phyloP scores from a whole-genome alignment of 1,140 invertebrate species.

The Aphelenchoides besseyi region DNA sequence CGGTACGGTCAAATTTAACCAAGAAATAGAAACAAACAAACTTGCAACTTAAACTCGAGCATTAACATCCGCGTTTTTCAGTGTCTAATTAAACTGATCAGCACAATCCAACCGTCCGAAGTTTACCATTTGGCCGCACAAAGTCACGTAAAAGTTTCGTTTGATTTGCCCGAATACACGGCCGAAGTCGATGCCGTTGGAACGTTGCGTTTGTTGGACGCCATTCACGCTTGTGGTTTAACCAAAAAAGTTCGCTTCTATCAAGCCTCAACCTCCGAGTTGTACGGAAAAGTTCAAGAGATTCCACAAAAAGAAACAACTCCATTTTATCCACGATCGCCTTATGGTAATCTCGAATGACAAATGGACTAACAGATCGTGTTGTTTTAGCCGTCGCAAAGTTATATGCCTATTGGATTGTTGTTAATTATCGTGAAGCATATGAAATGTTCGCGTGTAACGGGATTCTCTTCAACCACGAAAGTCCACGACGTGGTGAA shows the following conservation, averaged over 20 bases:
- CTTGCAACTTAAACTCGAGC: too few species aligned
- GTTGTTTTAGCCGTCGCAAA: constrained; percentile 82
- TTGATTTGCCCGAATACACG: constrained; percentile 97
- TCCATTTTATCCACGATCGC: constrained; percentile 97
- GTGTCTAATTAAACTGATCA: constrained; percentile 91
- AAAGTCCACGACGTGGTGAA: constrained; percentile 88
- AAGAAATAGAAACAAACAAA: too few species aligned
- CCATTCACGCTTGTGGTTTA: constrained; percentile 84
- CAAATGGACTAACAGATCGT: neutral
- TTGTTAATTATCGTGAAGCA: constrained; percentile 94
- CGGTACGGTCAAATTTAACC: constrained; percentile 92
- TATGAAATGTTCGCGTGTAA: constrained; percentile 97
- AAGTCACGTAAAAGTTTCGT: constrained; percentile 96
- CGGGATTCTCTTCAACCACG: constrained; percentile 98
- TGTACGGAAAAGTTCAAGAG: constrained; percentile 95
- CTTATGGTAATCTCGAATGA: constrained; percentile 76
- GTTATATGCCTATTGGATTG: constrained; percentile 97
- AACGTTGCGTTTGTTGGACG: constrained; percentile 87
- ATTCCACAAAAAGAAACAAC: constrained; percentile 95
- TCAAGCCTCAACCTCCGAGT: constrained; percentile 95
- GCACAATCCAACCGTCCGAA: constrained; percentile 79
- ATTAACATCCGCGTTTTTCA: constrained; percentile 77
- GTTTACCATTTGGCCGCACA: constrained; percentile 99
- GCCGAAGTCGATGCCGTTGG: constrained; percentile 98
- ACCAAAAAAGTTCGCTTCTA: constrained; percentile 85